Evolutionary conservation across 2,797 vertebrate species (phyloP), one percentile per base, ranked within the genome.

Genomic region (Lacerta bilineata): DNA sequence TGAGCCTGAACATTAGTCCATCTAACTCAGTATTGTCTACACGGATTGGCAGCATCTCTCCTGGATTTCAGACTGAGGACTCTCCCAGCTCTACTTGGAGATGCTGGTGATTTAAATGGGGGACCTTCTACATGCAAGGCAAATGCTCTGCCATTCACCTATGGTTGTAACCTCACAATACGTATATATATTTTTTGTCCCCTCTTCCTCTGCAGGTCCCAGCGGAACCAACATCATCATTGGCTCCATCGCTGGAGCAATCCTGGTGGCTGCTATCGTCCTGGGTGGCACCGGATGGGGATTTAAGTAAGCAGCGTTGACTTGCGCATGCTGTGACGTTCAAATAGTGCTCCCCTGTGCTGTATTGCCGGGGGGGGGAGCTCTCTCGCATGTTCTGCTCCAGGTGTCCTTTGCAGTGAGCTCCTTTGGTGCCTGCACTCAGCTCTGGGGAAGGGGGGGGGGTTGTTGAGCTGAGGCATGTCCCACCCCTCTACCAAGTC

Each of bases 161-260:
- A 61, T 61, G 59, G 59, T 23, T 23, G 17, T 61, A 5, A 61
- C 20, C 59, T 61, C 11, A 50, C 3, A 13, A 50, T 50, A 13
- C 11, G 1, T 13, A 84, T 27, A 10, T 20, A 61, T 23, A 23
- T 23, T 87, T 91, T 80, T 90, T 93, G 88, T 90, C 80, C 92
- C 83, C 89, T 89, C 29, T 90, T 86, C 92, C 87, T 72, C 91
- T 96, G 92, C 98, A 99, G 98, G 98, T 98, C 98, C 98, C 96
- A 99, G 98, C 94, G 98, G 98, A 95, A 99, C 98, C 97, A 99
- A 99, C 97, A 99, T 99, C 97, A 99, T 99, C 95, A 99, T 99
- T 93, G 98, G 98, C 95, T 99, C 98, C 96, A 99, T 99, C 90
- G 98, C 98, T 80, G 98, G 98, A 96, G 98, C 98, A 93, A 98